phyloP scores from a whole-genome alignment of 2,113 vertebrate genomes.

The Chaetodon auriga region DNA sequence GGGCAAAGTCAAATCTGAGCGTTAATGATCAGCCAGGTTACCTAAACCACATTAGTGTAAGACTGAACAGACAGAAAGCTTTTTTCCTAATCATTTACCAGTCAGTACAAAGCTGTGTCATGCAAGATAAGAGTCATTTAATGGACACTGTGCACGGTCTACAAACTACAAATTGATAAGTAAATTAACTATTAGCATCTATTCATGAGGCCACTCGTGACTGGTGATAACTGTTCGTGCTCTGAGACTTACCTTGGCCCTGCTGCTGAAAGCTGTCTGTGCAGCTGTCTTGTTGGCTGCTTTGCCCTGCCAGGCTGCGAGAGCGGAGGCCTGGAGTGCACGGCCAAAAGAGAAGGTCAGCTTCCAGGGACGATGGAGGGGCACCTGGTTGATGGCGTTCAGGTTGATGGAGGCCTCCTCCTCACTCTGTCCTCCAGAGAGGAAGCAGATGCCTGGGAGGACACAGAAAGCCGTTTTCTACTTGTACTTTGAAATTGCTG shows the following conservation, averaged over 20 bases:
- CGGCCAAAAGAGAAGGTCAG: constrained; percentile 96
- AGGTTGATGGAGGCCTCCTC: constrained; percentile 96
- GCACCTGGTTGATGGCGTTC: constrained; percentile 94
- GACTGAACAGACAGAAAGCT: constrained; percentile 16
- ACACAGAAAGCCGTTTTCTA: neutral
- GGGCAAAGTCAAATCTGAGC: constrained; percentile 67
- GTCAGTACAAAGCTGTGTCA: constrained; percentile 31
- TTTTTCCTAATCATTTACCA: constrained; percentile 60
- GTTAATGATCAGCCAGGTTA: constrained; percentile 76
- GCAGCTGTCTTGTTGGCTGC: constrained; percentile 89
- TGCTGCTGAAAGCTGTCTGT: constrained; percentile 90
- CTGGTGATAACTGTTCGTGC: neutral
- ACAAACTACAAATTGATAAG: constrained; percentile 22
- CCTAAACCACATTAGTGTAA: constrained; percentile 22
- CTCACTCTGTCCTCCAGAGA: constrained; percentile 98
- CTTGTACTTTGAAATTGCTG: neutral
- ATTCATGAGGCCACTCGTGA: neutral
- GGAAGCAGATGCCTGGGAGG: constrained; percentile 93
- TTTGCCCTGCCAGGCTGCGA: constrained; percentile 93
- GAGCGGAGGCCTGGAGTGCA: constrained; percentile 95
- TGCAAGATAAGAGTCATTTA: constrained; percentile 22
- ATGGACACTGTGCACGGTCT: constrained; percentile 11
- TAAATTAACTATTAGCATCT: neutral
- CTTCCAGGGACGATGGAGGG: constrained; percentile 92
- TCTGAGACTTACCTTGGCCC: constrained; percentile 87